Evolutionary conservation across 2,888 invertebrate species (phyloP).

Genomic region (Drosophila nr. fundita): DNA sequence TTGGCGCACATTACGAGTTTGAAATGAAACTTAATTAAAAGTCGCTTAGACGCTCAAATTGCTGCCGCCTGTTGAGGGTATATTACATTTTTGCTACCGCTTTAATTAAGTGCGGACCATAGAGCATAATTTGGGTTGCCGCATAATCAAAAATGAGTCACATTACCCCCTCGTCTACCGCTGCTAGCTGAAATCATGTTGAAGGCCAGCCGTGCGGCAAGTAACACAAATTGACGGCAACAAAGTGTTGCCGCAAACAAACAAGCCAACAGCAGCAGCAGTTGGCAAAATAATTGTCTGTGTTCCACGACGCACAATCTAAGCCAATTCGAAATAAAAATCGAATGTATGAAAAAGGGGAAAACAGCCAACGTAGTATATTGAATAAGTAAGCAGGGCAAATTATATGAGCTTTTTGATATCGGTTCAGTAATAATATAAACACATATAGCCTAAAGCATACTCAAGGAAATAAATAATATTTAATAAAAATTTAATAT

Average conservation of each 20-base stretch:
- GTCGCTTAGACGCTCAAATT: slow-evolving; percentile 70
- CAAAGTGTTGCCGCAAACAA: slow-evolving; percentile 34
- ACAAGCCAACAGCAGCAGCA: slow-evolving; percentile 4
- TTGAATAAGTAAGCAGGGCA: background rate
- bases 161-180: slow-evolving; percentile 39
- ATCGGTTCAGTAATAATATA: background rate
- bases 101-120: slow-evolving; percentile 64
- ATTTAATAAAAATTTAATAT: background rate
- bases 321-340: slow-evolving; percentile 2
- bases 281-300: slow-evolving; percentile 9
- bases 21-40: slow-evolving; percentile 78
- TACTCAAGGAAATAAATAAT: background rate
- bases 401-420: background rate
- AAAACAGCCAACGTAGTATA: background rate
- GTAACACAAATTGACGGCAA: slow-evolving; percentile 24
- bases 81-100: slow-evolving; percentile 36
- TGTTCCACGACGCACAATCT: slow-evolving; percentile 21
- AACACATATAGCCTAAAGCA: background rate
- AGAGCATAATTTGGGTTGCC: slow-evolving; percentile 56
- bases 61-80: slow-evolving; percentile 39
- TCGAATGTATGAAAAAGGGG: background rate
- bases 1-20: slow-evolving; percentile 46
- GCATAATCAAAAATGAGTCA: slow-evolving; percentile 56
- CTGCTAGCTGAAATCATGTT: slow-evolving; percentile 33
- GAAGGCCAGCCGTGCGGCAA: slow-evolving; percentile 54